Base-by-base conservation (phyloP, 92 coral and sea anemone species). In the Porites cylindrica region DNA sequence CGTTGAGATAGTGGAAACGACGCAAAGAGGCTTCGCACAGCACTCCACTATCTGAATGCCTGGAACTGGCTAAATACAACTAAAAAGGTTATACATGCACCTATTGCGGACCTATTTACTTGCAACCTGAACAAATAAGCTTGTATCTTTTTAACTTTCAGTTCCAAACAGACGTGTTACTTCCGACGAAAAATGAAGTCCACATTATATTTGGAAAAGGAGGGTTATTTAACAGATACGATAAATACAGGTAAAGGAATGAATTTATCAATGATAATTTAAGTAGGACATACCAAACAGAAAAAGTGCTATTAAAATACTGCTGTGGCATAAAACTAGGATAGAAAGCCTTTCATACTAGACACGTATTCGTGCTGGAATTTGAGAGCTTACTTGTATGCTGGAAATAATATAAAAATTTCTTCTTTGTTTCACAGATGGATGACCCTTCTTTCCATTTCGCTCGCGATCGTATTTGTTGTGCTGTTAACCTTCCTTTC, bases 401-500 rank as follows among this genome's bases (percentile, higher is more conserved):
- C 47, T 38, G 47, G 47, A 38, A 4, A 38, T 38, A 38, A 38
- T 38, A 0, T 38, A 38, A 5, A 0, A 3, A 38, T 38, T 38
- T 38, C 47, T 38, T 38, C 47, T 38, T 6, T 61, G 1, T 50
- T 23, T 70, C 70, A 23, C 87, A 89, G 95, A 70, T 92, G 91
- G 76, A 66, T 90, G 1, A 82, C 91, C 0, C 83, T 89, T 1
- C 59, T 90, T 78, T 83, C 86, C 12, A 68, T 92, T 54, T 91
- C 91, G 13, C 85, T 91, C 24, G 77, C 87, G 16, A 84, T 88
- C 32, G 88, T 91, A 38, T 89, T 89, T 80, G 90, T 83, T 50
- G 89, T 86, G 51, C 89, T 91, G 76, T 70, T 89, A 38, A 88
- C 94, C 1, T 96, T 90, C 67, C 69, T 87, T 68, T 84, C 87